Percentiles rank a stretch among this genome's conserved stretches.
Conservation (phyloP, 2,888 invertebrate genomes). For the Lamellibrachia satsuma region DNA sequence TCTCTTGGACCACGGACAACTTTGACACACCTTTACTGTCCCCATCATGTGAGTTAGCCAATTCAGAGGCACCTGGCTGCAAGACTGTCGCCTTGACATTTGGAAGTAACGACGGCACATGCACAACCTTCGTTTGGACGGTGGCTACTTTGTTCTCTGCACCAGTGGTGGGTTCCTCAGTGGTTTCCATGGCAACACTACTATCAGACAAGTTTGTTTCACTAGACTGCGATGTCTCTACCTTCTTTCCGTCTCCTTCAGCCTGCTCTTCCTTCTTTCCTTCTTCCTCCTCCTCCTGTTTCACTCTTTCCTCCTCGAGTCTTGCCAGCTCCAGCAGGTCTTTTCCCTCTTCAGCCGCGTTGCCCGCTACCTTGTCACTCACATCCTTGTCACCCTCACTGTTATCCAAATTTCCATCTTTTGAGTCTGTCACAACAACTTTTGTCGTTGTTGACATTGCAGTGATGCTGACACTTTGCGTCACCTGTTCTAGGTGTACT, state of each 20-base stretch:
- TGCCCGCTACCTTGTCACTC: background rate
- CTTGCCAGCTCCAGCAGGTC: background rate
- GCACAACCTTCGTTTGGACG: background rate
- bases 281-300: slow-evolving; percentile 34
- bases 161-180: background rate
- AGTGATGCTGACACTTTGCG: slow-evolving; percentile 10
- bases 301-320: slow-evolving; percentile 25
- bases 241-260: slow-evolving; percentile 41
- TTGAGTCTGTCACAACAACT: background rate
- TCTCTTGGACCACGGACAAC: slow-evolving; percentile 7
- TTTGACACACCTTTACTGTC: background rate
- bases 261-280: slow-evolving; percentile 43
- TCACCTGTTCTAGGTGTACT: background rate
- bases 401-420: background rate
- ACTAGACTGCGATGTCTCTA: slow-evolving; percentile 46
- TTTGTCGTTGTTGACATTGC: background rate
- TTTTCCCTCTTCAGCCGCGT: background rate
- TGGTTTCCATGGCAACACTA: background rate
- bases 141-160: background rate
- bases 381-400: background rate
- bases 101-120: background rate
- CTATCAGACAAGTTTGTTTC: slow-evolving; percentile 20
- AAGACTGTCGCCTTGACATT: slow-evolving; percentile 24
- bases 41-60: background rate
- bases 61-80: background rate